Conservation (phyloP, 1,140 invertebrate genomes). For the Aethina tumida region DNA sequence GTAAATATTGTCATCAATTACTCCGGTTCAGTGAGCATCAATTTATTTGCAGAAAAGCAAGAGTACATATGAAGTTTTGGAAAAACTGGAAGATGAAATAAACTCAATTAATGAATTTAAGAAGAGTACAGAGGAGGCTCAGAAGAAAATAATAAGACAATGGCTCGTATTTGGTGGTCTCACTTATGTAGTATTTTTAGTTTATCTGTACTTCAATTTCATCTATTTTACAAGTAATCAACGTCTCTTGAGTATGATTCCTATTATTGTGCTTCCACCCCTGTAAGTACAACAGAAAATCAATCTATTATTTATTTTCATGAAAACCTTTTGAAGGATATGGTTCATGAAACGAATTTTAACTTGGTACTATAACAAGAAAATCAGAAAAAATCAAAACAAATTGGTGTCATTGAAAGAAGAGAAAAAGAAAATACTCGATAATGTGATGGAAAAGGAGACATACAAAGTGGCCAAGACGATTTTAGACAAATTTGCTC, state of each 20-base stretch:
- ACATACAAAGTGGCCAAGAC: constrained; percentile 94
- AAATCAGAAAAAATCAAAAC: constrained; percentile 68
- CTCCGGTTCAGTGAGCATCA: constrained; percentile 3
- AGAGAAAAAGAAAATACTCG: constrained; percentile 82
- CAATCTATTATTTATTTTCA: too few species aligned
- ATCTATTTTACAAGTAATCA: constrained; percentile 58
- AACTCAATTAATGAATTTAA: constrained; percentile 70
- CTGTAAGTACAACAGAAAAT: too few species aligned
- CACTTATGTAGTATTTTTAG: constrained; percentile 64
- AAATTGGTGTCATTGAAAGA: constrained; percentile 62
- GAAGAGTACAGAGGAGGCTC: constrained; percentile 63
- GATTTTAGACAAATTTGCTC: constrained; percentile 82
- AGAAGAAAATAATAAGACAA: constrained; percentile 68
- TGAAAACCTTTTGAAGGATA: constrained; percentile 66
- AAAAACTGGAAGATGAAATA: constrained; percentile 71
- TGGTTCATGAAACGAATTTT: constrained; percentile 66
- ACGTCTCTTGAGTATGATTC: constrained; percentile 58
- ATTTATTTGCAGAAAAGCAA: constrained; percentile 65
- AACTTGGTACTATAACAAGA: constrained; percentile 80
- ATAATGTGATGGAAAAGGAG: constrained; percentile 95
- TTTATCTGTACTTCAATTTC: constrained; percentile 71
- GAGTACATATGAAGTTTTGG: constrained; percentile 64
- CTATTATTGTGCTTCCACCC: constrained; percentile 64
- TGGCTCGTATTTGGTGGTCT: constrained; percentile 70
- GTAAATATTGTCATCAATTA: constrained; percentile 20